These are phyloP conservation scores for Mormyrus lacerda DNA, from an alignment of 2,113 vertebrate species.

Conservation along the genomic window DNA sequence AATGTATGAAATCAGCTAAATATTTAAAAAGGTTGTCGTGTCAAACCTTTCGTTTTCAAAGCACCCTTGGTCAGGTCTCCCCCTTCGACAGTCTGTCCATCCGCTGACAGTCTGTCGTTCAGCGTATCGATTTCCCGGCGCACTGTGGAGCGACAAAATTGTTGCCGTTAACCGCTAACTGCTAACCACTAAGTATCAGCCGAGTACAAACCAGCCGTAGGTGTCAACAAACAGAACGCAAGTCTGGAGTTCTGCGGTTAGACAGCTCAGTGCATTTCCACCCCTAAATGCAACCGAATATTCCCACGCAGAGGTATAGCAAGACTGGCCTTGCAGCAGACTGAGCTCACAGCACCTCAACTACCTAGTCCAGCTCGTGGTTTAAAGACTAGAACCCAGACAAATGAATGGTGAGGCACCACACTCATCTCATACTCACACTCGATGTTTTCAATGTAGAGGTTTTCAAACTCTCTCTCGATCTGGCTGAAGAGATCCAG, in stretches of 20 bases:
- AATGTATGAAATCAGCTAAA: neutral
- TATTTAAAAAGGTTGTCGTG: neutral
- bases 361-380: neutral
- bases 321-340: neutral
- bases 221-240: neutral
- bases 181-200: neutral
- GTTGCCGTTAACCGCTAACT: neutral
- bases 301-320: neutral
- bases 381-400: neutral
- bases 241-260: neutral
- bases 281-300: neutral
- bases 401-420: neutral
- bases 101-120: slow-evolving; percentile 86
- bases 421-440: slow-evolving; percentile 63
- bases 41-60: slow-evolving; percentile 89
- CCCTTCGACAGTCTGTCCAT: slow-evolving; percentile 87
- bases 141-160: slow-evolving; percentile 61
- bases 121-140: slow-evolving; percentile 91
- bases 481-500: slow-evolving; percentile 96
- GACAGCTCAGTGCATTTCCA: neutral
- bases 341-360: neutral
- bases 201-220: neutral
- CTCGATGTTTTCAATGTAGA: slow-evolving; percentile 96
- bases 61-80: slow-evolving; percentile 89
- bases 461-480: slow-evolving; percentile 95